These are phyloP conservation scores for Anneissia japonica DNA, from an alignment of 35 echinoderm and acorn worm genomes.

Conservation along the genomic window DNA sequence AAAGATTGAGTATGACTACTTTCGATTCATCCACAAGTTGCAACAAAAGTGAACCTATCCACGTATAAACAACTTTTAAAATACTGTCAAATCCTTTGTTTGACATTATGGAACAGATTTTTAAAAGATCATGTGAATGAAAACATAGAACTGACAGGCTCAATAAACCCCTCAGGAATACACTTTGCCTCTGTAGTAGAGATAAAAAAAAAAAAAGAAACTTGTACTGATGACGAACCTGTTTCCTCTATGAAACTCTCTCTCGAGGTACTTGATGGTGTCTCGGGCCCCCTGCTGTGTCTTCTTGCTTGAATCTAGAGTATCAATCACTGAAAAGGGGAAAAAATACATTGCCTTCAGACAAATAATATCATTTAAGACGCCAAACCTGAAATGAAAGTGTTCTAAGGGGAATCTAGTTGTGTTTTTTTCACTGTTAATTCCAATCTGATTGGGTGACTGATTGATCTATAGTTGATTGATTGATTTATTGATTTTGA, in stretches of 20 bases:
- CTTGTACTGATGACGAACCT: background rate
- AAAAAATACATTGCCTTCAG: background rate
- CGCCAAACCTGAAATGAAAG: background rate
- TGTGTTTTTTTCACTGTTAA: background rate
- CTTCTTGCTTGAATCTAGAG: background rate
- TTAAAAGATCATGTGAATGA: no score
- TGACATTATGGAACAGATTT: no score
- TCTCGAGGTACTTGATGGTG: slow-evolving; percentile 16
- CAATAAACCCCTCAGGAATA: no score
- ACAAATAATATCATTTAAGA: background rate
- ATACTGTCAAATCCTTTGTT: no score
- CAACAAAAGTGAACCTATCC: no score
- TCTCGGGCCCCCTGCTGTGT: slow-evolving; percentile 1
- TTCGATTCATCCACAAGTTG: no score
- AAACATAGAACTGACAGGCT: no score
- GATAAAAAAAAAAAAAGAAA: background rate
- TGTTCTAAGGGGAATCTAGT: background rate
- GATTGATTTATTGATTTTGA: background rate
- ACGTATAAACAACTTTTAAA: no score
- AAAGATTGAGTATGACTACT: no score
- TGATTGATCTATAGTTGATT: background rate
- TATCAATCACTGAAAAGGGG: slow-evolving; percentile 9
- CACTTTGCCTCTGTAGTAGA: background rate
- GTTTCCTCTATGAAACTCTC: slow-evolving; percentile 20
- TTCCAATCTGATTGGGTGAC: background rate